Base-by-base conservation (phyloP, 2,888 invertebrate genomes). In the Sphaeridia pumilis region DNA sequence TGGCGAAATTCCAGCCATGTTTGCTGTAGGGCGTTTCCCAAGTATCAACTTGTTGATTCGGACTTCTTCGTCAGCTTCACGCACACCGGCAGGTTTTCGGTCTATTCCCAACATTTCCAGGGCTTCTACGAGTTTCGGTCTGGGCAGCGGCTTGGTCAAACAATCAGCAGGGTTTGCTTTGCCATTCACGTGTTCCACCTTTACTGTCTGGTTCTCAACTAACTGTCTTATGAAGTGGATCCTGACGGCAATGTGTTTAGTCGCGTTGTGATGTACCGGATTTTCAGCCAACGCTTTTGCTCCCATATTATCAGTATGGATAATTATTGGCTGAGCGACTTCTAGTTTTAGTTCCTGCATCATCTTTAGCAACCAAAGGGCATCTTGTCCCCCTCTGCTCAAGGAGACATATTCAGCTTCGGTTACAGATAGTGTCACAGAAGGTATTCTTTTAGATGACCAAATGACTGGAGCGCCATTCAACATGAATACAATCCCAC, bases 351-450 rank as follows among this genome's bases (percentile, higher is more conserved):
- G 49, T 27, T 68, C 67, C 2, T 46, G 20, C 21, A 68, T 38
- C 10, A 69, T 35, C 27, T 57, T 56, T 50, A 49, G 59, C 10
- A 67, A 28, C 67, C 68, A 66, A 1, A 65, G 35, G 1, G 56
- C 46, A 53, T 67, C 66, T 51, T 61, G 64, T 1, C 58, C 57
- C 4, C 64, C 60, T 24, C 58, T 55, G 24, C 56, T 57, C 7
- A 67, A 65, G 0, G 67, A 66, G 17, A 67, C 56, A 42, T 63
- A 64, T 38, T 68, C 66, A 2, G 66, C 65, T 44, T 67, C 67
- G 1, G 64, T 64, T 1, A 65, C 65, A 2, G 62, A 61, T 1
- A 57, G 44, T 1, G 62, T 57, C 3, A 66, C 64, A 14, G 52
- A 44, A 12, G 46, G 20, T 53, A 61, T 67, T 46, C 56, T 47